Evolutionary conservation across 2,113 vertebrate species (phyloP).

Genomic region (Sorex araneus): DNA sequence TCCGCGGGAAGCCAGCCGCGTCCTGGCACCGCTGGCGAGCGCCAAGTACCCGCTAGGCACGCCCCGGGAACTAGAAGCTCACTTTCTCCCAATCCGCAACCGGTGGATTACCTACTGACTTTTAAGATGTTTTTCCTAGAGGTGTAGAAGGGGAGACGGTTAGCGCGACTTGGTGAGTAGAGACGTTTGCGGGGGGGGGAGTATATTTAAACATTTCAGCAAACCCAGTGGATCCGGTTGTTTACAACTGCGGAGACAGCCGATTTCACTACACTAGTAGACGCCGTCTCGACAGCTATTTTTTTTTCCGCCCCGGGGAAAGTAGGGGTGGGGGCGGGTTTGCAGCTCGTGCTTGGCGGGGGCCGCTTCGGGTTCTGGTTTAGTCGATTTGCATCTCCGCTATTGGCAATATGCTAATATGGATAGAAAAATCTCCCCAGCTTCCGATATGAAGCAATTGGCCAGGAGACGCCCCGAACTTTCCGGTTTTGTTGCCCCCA

Average conservation of each 20-base stretch:
- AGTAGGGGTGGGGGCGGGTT: slow-evolving; percentile 63
- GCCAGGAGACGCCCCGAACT: slow-evolving; percentile 68
- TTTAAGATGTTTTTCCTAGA: slow-evolving; percentile 76
- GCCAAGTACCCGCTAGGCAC: slow-evolving; percentile 51
- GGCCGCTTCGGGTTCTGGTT: slow-evolving; percentile 23
- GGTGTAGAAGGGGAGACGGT: slow-evolving; percentile 54
- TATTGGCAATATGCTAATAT: slow-evolving; percentile 65
- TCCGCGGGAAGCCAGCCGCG: background rate
- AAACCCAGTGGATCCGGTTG: slow-evolving; percentile 63
- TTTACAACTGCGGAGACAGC: slow-evolving; percentile 76
- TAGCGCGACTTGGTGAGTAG: slow-evolving; percentile 70
- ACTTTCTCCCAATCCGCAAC: slow-evolving; percentile 52
- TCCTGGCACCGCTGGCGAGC: slow-evolving; percentile 36
- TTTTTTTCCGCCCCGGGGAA: slow-evolving; percentile 69
- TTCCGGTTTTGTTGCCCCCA: background rate
- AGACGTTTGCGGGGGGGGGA: slow-evolving; percentile 62
- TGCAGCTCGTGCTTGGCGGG: background rate
- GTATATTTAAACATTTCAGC: slow-evolving; percentile 75
- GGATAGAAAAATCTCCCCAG: slow-evolving; percentile 43
- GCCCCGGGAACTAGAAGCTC: slow-evolving; percentile 67
- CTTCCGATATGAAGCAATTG: slow-evolving; percentile 60
- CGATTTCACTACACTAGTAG: slow-evolving; percentile 69
- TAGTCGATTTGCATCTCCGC: slow-evolving; percentile 66
- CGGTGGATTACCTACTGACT: slow-evolving; percentile 56
- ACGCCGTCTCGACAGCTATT: slow-evolving; percentile 21